A percentile compares a stretch with the other conserved stretches of the same genome.
phyloP scores from a whole-genome alignment of 2,797 vertebrate genomes.

The Tokudaia tokunoshimensis region DNA sequence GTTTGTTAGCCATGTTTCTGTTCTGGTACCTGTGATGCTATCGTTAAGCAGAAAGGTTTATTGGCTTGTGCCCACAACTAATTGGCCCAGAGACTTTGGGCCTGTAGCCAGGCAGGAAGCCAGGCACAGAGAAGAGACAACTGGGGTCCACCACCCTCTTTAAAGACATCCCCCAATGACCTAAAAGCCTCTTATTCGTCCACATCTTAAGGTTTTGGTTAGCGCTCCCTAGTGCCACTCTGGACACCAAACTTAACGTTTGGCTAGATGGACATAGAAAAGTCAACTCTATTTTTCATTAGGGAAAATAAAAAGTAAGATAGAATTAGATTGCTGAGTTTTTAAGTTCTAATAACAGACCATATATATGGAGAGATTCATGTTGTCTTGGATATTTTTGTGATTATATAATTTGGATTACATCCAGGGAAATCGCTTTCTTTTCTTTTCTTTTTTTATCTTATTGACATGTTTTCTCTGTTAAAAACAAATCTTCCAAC shows the following conservation, averaged over 20 bases:
- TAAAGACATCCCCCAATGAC: not conserved
- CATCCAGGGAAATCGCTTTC: not conserved
- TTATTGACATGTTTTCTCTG: not conserved
- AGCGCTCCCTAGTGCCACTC: not conserved
- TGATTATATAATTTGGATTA: not conserved
- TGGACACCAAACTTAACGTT: not conserved
- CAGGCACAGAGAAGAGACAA: not conserved
- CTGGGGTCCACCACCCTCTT: not conserved
- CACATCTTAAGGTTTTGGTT: not conserved
- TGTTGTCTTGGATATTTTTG: not conserved
- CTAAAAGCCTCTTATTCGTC: no score
- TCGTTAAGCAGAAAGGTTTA: not conserved
- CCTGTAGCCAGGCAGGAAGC: not conserved
- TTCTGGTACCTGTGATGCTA: not conserved
- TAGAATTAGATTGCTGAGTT: not conserved
- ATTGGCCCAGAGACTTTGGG: not conserved
- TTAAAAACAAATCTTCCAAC: conserved; percentile 60
- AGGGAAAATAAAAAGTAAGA: conserved; percentile 15
- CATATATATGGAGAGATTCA: not conserved
- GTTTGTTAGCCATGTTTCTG: not conserved
- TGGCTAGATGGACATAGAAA: not conserved
- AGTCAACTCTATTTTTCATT: conserved; percentile 13
- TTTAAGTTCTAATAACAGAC: not conserved
- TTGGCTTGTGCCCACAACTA: not conserved
- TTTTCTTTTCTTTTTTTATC: not conserved